Base-by-base conservation (phyloP, 2,888 invertebrate genomes). In the Phaonia tiefii region DNA sequence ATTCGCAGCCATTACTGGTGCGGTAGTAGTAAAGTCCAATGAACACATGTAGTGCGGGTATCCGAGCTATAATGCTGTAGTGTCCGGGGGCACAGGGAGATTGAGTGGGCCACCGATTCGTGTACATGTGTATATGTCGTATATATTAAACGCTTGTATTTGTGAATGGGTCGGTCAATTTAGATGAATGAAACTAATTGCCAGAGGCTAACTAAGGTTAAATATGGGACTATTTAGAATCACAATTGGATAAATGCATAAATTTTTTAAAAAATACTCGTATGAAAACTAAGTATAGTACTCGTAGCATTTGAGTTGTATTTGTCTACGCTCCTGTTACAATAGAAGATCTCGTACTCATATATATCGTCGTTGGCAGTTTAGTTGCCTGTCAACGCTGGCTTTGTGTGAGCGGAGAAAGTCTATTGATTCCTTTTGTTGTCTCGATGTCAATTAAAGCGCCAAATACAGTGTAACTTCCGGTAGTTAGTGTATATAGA, bases 191-290 rank as follows among this genome's bases (percentile, higher is more conserved):
- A 81, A 74, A 79, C 75, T 82, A 83, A 87, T 88, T 86, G 85
- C 80, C 80, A 46, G 86, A 83, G 89, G 89, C 89, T 87, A 89
- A 89, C 89, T 87, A 86, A 89, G 89, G 89, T 89, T 89, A 89
- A 80, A 89, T 89, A 85, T 87, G 86, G 79, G 85, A 86, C 87
- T 87, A 87, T 86, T 89, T 88, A 80, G 65, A 80, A 80, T 76
- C 76, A 73, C 80, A 80, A 80, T 80, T 80, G 76, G 75, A 80
- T 80, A 80, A 80, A 76, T 76, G 69, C 63, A 80, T 13, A n/a
- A n/a, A n/a, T n/a, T n/a, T n/a, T n/a, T n/a, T n/a, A n/a, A n/a
- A n/a, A n/a, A n/a, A n/a, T n/a, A n/a, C n/a, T n/a, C n/a, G n/a
- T n/a, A n/a, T n/a, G n/a, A n/a, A n/a, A n/a, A n/a, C n/a, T n/a